These are phyloP conservation scores for Chelonus insularis DNA, from an alignment of 1,140 invertebrate species.

Conservation along the genomic window DNA sequence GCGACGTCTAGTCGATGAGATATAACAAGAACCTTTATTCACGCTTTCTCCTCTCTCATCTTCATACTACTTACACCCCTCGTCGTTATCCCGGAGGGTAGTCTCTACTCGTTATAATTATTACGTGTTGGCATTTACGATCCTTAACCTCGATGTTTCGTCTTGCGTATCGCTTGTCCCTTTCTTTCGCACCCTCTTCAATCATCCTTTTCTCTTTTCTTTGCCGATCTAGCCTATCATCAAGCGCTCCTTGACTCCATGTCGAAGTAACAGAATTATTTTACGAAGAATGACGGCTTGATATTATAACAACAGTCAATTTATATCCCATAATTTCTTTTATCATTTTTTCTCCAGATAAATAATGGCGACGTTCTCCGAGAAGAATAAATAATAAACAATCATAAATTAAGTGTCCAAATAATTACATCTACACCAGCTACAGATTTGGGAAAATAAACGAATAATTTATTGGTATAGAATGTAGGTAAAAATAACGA, in stretches of 20 bases:
- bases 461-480: too few species aligned
- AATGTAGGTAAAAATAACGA: too few species aligned
- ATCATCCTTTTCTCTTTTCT: conserved; percentile 8
- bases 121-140: conserved; percentile 57
- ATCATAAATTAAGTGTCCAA: too few species aligned
- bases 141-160: conserved; percentile 16
- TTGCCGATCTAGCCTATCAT: conserved; percentile 22
- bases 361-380: not conserved
- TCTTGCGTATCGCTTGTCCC: not conserved
- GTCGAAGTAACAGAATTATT: conserved; percentile 11
- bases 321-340: conserved; percentile 1
- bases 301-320: conserved; percentile 10
- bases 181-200: conserved; percentile 3
- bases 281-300: conserved; percentile 11
- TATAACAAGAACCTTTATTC: conserved; percentile 32
- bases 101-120: conserved; percentile 52
- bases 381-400: too few species aligned
- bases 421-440: not conserved
- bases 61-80: conserved; percentile 24
- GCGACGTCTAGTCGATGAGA: conserved; percentile 37
- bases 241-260: conserved; percentile 4
- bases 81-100: conserved; percentile 28
- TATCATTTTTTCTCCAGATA: not conserved
- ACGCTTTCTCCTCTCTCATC: conserved; percentile 18
- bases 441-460: not conserved